These are phyloP conservation scores for Imbricaverruca yamaguchii DNA, from an alignment of 2,888 invertebrate genomes.

Conservation along the genomic window DNA sequence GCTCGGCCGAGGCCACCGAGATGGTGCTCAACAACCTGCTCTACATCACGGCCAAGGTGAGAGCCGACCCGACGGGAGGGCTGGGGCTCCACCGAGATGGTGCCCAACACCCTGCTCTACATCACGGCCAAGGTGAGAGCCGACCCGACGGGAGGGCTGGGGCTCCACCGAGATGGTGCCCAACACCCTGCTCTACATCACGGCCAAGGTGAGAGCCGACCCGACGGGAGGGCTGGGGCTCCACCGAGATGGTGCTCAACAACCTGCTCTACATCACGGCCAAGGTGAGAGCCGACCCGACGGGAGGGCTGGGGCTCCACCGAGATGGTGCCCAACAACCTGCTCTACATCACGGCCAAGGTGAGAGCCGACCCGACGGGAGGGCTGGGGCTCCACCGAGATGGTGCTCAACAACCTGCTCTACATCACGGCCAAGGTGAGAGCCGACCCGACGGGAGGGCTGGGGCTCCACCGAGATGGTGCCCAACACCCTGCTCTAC, in stretches of 20 bases:
- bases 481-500: conserved; percentile 96
- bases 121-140: conserved; percentile 81
- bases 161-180: conserved; percentile 99
- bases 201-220: conserved; percentile 75
- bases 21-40: conserved; percentile 98
- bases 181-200: conserved; percentile 96
- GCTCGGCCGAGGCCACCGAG: conserved; percentile 97
- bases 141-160: conserved; percentile 87
- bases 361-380: conserved; percentile 62
- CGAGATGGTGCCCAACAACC: conserved; percentile 97
- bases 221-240: conserved; percentile 91
- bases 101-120: conserved; percentile 96
- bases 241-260: conserved; percentile 99
- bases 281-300: conserved; percentile 63
- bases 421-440: conserved; percentile 91
- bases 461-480: conserved; percentile 99
- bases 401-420: conserved; percentile 98
- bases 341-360: conserved; percentile 96
- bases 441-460: conserved; percentile 73
- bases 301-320: conserved; percentile 98
- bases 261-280: conserved; percentile 97
- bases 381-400: conserved; percentile 99
- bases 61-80: conserved; percentile 54
- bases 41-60: conserved; percentile 91
- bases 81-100: conserved; percentile 99